phyloP scores from a whole-genome alignment of 2,113 vertebrate genomes.

The Motacilla alba region DNA sequence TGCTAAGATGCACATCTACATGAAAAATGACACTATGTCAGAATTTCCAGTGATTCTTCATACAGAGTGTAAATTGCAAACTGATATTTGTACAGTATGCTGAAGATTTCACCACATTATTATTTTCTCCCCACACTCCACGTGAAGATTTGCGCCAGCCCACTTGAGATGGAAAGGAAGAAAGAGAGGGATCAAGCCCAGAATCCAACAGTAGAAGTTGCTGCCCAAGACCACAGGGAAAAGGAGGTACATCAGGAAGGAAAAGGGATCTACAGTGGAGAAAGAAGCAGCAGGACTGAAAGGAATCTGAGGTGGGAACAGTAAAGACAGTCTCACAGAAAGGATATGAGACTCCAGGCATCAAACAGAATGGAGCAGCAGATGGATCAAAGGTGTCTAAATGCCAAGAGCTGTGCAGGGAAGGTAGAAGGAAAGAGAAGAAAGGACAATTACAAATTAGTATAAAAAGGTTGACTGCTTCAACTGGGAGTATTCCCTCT shows the following conservation, averaged over 20 bases:
- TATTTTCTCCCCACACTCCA: not conserved
- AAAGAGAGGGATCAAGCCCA: not conserved
- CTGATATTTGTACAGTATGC: not conserved
- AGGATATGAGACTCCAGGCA: not conserved
- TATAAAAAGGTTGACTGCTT: not conserved
- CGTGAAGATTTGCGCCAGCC: not conserved
- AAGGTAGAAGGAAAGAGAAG: not conserved
- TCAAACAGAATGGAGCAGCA: not conserved
- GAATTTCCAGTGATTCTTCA: not conserved
- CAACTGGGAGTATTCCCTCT: not conserved
- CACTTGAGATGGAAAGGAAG: not conserved
- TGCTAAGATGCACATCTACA: not conserved
- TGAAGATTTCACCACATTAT: not conserved
- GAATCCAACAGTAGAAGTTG: not conserved
- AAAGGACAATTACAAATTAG: not conserved
- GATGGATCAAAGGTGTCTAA: not conserved
- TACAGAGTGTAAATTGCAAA: not conserved
- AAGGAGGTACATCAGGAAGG: not conserved
- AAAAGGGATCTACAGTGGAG: not conserved
- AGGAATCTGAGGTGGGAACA: not conserved
- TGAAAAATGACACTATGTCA: not conserved
- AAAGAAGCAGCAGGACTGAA: not conserved
- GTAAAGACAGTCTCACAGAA: not conserved
- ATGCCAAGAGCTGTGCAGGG: not conserved
- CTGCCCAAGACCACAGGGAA: not conserved